Evolutionary conservation across 2,888 invertebrate species (phyloP), one percentile per base, ranked within the genome.

Genomic region (Epistrophe grossulariae): DNA sequence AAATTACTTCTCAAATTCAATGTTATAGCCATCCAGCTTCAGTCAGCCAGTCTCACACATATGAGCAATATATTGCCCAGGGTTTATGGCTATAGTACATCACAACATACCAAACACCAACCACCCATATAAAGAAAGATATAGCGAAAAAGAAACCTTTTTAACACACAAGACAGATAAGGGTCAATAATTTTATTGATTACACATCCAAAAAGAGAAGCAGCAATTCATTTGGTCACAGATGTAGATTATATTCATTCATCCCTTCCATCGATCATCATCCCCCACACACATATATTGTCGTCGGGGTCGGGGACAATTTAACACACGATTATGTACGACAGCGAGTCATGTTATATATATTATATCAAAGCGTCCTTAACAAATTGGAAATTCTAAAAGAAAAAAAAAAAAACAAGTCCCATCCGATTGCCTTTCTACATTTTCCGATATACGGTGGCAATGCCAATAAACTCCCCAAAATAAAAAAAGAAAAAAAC

Each of bases 171-270:
- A 77, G 72, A 72, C 81, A 68, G 77, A 82, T 71, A 85, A 85
- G 85, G 82, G 85, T 85, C 82, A 78, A 78, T 55, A 68, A 81
- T 78, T 70, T 70, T 85, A 85, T 85, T 81, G 84, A 81, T 81
- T 76, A 72, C 76, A 77, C 52, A 72, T 40, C 66, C 24, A 43
- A 24, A 38, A 71, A 38, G n/a, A 71, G 64, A 57, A 84, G 76
- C 72, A 81, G 73, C 79, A 76, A 87, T 87, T 76, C 83, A 76
- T 79, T 79, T 72, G 87, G 87, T 87, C 83, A 83, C 87, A 87
- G 87, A 83, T 87, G 87, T 74, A 87, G 79, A 79, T 79, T 83
- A 87, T 83, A 82, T 59, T 80, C 70, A 55, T 60, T 60, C 81
- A 57, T 52, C 64, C 73, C 40, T 45, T 68, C 50, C 48, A 38